Percentiles rank a stretch among this genome's conserved stretches.
Conservation (phyloP, 2,113 vertebrate genomes). For the Epinephelus fuscoguttatus region DNA sequence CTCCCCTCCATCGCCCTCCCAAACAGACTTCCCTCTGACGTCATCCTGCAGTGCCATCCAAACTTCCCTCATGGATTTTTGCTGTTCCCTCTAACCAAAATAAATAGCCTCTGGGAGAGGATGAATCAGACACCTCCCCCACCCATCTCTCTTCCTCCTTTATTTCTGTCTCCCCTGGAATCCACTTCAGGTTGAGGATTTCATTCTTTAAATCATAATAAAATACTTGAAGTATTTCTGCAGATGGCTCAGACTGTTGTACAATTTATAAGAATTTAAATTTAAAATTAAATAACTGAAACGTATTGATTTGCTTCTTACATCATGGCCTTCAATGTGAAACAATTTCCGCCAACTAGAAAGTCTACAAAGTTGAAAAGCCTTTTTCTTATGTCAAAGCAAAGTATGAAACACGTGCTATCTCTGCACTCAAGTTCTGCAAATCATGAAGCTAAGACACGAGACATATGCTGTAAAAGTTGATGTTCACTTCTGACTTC, state of each 20-base stretch:
- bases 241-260: no score
- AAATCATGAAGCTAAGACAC: no score
- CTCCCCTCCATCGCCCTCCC: constrained; percentile 48
- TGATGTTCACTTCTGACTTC: no score
- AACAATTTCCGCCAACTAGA: not conserved
- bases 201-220: no score
- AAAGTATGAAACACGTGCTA: not conserved
- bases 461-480: no score
- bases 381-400: no score
- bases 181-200: not conserved
- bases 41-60: constrained; percentile 48
- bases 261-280: no score
- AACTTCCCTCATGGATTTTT: constrained; percentile 52
- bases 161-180: not conserved
- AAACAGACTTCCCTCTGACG: constrained; percentile 45
- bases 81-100: constrained; percentile 64
- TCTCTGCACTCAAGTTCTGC: not conserved
- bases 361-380: no score
- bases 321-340: not conserved
- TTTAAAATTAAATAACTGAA: not conserved
- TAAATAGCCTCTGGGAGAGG: constrained; percentile 67
- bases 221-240: no score
- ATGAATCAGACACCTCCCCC: constrained; percentile 68
- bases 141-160: not conserved
- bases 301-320: not conserved